Percentiles rank a stretch among this genome's conserved stretches.
Evolutionary conservation across 2,888 invertebrate species (phyloP).

Genomic region (Synanthedon myopaeformis): DNA sequence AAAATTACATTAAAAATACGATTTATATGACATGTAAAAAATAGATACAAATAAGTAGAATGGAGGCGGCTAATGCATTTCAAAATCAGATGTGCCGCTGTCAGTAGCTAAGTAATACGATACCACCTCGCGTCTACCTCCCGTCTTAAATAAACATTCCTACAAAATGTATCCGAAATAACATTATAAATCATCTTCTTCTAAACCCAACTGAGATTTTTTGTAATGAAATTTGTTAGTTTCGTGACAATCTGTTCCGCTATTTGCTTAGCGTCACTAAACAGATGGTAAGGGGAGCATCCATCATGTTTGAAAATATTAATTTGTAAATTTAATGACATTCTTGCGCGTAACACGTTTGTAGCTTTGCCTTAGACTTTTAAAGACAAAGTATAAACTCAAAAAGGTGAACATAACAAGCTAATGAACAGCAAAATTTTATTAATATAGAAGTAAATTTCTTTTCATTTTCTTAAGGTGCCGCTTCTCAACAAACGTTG

Average conservation of each 20-base stretch:
- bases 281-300: slow-evolving; percentile 44
- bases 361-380: slow-evolving; percentile 11
- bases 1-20: no score
- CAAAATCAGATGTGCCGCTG: neutral
- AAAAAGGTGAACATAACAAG: no score
- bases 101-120: slow-evolving; percentile 32
- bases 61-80: slow-evolving; percentile 17
- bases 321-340: slow-evolving; percentile 34
- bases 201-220: slow-evolving; percentile 31
- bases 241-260: slow-evolving; percentile 68
- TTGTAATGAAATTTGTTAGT: slow-evolving; percentile 57
- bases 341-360: slow-evolving; percentile 25
- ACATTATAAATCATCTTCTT: slow-evolving; percentile 64
- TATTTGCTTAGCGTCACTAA: slow-evolving; percentile 62
- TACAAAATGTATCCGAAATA: slow-evolving; percentile 55
- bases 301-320: slow-evolving; percentile 51
- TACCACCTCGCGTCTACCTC: slow-evolving; percentile 35
- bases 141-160: slow-evolving; percentile 50
- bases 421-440: no score
- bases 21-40: no score
- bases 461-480: no score
- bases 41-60: slow-evolving; percentile 6
- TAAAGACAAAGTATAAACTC: no score
- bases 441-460: no score
- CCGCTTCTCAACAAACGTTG: no score